Evolutionary conservation across 2,113 vertebrate genomes (phyloP), one percentile per base, ranked within the genome.

Genomic region (Callipepla squamata): DNA sequence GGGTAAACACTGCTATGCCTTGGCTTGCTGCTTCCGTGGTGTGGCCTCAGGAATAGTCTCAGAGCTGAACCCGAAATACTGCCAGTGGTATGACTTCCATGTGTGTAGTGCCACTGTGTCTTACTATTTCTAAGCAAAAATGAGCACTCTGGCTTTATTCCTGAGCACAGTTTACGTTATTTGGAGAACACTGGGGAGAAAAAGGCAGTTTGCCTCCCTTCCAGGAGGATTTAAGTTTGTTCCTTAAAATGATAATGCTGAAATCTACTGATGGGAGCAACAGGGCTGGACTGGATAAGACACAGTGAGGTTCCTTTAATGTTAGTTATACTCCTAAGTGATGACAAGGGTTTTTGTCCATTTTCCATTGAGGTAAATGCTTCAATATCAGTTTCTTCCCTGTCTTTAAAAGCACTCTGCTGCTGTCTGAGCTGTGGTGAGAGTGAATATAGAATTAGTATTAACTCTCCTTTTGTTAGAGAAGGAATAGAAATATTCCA

Each of bases 321-420:
- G 7, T 84, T 69, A 80, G 34, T 80, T 85, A n/a, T 40, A 36
- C 13, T 80, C 30, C 61, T 75, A 53, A 70, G n/a, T 1, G 5
- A 69, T 86, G 36, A 36, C 34, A 80, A 57, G 77, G 68, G 25
- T 88, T 75, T 68, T 79, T 80, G 40, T 65, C 38, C 19, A 38
- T 11, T 66, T 76, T 91, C 50, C 16, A 12, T 53, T 63, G 30
- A 66, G 38, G 23, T 70, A 76, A 20, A 7, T 51, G 13, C 17
- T 62, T 91, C 28, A 74, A 0, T 48, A 67, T 67, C 8, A n/a
- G 30, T 74, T 85, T 85, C 70, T 42, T 45, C 83, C 81, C 58
- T 62, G 45, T 72, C 50, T 87, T 73, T 89, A 62, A 85, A 85
- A 93, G 80, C 72, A 73, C 32, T 93, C 48, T 85, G 30, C 58